Evolutionary conservation across 2,797 vertebrate species (phyloP).

Genomic region (Lepus townsendii): DNA sequence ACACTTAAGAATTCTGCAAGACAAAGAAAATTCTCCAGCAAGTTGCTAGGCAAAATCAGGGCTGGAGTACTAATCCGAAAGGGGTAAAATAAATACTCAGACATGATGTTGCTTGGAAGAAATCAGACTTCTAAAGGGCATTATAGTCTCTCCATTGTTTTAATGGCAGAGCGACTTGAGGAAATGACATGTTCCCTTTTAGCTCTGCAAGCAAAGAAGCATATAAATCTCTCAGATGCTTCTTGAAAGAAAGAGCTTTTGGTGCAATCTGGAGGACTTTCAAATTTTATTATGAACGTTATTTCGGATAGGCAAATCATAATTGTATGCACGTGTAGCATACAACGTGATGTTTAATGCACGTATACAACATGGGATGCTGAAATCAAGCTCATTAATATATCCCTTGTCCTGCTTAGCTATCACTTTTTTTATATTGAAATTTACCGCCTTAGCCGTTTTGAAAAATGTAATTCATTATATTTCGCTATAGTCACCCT

Average conservation of each 20-base stretch:
- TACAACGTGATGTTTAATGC: not conserved
- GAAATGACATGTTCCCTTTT: not conserved
- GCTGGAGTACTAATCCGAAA: not conserved
- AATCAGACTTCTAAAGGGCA: slow-evolving; percentile 16
- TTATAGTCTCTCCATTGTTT: not conserved
- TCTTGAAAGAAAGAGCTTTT: not conserved
- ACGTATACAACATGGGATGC: not conserved
- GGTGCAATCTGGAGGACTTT: not conserved
- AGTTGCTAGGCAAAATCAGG: not conserved
- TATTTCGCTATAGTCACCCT: not conserved
- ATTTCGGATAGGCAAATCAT: not conserved
- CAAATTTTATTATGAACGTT: not conserved
- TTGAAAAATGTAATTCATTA: not conserved
- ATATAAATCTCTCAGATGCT: not conserved
- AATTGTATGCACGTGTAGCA: not conserved
- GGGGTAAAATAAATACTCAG: not conserved
- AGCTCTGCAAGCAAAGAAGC: not conserved
- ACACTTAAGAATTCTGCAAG: slow-evolving; percentile 37
- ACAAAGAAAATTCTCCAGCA: not conserved
- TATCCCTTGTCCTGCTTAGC: not conserved
- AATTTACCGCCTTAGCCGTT: not conserved
- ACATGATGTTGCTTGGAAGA: not conserved
- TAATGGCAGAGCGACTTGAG: not conserved
- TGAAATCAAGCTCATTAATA: not conserved
- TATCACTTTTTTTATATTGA: not conserved